Percentiles rank a stretch among this genome's conserved stretches.
Evolutionary conservation across 2,113 vertebrate species (phyloP).

Genomic region (Hippocampus mohnikei): DNA sequence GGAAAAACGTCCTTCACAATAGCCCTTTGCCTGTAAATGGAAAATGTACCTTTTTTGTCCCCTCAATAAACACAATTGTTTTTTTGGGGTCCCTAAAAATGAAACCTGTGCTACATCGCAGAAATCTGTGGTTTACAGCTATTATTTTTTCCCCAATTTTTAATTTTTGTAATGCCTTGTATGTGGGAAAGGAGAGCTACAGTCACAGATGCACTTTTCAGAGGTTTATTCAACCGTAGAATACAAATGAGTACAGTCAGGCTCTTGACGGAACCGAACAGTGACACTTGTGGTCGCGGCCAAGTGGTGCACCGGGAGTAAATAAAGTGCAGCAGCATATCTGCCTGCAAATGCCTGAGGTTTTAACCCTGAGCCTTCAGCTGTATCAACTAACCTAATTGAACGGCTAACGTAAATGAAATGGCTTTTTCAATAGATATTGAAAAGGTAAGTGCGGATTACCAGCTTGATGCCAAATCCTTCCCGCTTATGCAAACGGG

Average conservation of each 20-base stretch:
- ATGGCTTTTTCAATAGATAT: conserved; percentile 62
- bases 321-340: neutral
- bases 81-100: too few species aligned
- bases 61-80: too few species aligned
- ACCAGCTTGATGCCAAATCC: conserved; percentile 36
- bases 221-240: too few species aligned
- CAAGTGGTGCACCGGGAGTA: neutral
- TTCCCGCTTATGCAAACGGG: conserved; percentile 10
- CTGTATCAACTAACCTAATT: conserved; percentile 54
- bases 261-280: neutral
- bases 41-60: neutral
- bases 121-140: too few species aligned
- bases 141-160: too few species aligned
- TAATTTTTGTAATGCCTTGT: too few species aligned
- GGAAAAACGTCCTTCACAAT: neutral
- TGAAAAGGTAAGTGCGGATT: conserved; percentile 43
- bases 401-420: conserved; percentile 53
- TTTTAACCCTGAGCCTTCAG: neutral
- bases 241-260: too few species aligned
- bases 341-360: neutral
- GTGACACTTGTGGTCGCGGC: neutral
- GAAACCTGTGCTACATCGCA: too few species aligned
- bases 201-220: too few species aligned
- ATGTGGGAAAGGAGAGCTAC: too few species aligned
- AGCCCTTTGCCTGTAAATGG: neutral